These are phyloP conservation scores for Toxonevra muliebris DNA, from an alignment of 2,888 invertebrate species.

Conservation along the genomic window DNA sequence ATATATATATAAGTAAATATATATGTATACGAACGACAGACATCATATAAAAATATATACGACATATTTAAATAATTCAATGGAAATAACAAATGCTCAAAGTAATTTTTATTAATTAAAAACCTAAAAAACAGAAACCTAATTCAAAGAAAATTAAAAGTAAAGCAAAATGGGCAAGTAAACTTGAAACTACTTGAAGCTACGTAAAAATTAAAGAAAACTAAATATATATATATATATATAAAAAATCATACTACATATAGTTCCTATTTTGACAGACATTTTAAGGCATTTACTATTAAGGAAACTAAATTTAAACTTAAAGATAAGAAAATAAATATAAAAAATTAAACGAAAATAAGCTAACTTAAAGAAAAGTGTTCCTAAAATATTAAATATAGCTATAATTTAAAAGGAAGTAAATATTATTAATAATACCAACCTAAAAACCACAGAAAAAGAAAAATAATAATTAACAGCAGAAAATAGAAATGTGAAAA, in stretches of 20 bases:
- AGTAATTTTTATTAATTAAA: too few relatives aligned
- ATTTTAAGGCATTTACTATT: slow-evolving; percentile 28
- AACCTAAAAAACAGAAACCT: slow-evolving; percentile 1
- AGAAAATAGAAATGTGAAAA: not conserved
- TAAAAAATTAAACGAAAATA: slow-evolving; percentile 33
- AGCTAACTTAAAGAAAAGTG: slow-evolving; percentile 47
- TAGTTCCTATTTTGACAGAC: slow-evolving; percentile 55
- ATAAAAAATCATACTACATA: slow-evolving; percentile 46
- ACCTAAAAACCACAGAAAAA: slow-evolving; percentile 5
- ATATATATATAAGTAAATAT: slow-evolving; percentile 38
- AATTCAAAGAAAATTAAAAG: not conserved
- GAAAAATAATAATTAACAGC: not conserved
- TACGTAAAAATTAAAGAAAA: slow-evolving; percentile 28
- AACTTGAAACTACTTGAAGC: slow-evolving; percentile 15
- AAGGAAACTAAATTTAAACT: slow-evolving; percentile 28
- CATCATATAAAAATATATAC: too few relatives aligned
- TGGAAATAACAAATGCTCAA: too few relatives aligned
- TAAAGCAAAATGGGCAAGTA: slow-evolving; percentile 1
- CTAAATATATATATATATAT: slow-evolving; percentile 37
- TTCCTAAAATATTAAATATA: slow-evolving; percentile 52
- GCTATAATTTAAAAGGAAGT: slow-evolving; percentile 20
- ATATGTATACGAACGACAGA: slow-evolving; percentile 30
- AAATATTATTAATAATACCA: slow-evolving; percentile 10
- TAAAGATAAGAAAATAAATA: slow-evolving; percentile 20
- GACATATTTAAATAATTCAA: too few relatives aligned